These are phyloP conservation scores for Melanchra persicariae DNA, from an alignment of 2,888 invertebrate species.

Conservation along the genomic window DNA sequence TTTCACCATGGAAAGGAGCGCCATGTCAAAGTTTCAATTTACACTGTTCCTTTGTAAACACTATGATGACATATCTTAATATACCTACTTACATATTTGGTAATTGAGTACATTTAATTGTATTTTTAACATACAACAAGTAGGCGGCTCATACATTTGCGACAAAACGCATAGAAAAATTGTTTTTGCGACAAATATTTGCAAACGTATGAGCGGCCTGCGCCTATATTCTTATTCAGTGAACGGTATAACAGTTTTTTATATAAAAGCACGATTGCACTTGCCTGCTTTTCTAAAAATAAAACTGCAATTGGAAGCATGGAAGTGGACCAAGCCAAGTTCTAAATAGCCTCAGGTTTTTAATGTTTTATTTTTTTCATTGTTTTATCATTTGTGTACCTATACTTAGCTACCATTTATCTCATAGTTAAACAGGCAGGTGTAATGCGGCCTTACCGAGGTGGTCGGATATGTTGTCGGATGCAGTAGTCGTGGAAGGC, in stretches of 20 bases:
- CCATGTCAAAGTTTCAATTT: background rate
- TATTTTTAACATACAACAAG: slow-evolving; percentile 57
- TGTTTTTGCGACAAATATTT: slow-evolving; percentile 22
- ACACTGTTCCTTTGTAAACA: slow-evolving; percentile 13
- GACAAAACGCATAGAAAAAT: slow-evolving; percentile 27
- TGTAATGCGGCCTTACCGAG: slow-evolving; percentile 43
- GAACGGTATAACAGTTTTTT: slow-evolving; percentile 55
- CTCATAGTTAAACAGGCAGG: slow-evolving; percentile 38
- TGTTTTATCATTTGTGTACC: background rate
- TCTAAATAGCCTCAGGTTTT: background rate
- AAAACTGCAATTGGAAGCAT: background rate
- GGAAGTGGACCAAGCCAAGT: slow-evolving; percentile 32
- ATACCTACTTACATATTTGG: slow-evolving; percentile 56
- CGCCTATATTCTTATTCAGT: slow-evolving; percentile 56
- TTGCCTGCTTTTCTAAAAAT: slow-evolving; percentile 37
- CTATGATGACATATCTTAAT: slow-evolving; percentile 16
- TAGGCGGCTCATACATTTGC: slow-evolving; percentile 44
- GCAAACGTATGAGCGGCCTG: slow-evolving; percentile 52
- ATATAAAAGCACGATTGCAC: slow-evolving; percentile 40
- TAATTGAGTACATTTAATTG: slow-evolving; percentile 63
- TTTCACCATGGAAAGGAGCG: background rate
- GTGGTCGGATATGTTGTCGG: slow-evolving; percentile 75
- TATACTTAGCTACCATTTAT: background rate
- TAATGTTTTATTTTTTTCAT: background rate
- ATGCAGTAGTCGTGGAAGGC: slow-evolving; percentile 37